These are phyloP conservation scores for Python bivittatus DNA, from an alignment of 2,113 vertebrate species.

Conservation along the genomic window DNA sequence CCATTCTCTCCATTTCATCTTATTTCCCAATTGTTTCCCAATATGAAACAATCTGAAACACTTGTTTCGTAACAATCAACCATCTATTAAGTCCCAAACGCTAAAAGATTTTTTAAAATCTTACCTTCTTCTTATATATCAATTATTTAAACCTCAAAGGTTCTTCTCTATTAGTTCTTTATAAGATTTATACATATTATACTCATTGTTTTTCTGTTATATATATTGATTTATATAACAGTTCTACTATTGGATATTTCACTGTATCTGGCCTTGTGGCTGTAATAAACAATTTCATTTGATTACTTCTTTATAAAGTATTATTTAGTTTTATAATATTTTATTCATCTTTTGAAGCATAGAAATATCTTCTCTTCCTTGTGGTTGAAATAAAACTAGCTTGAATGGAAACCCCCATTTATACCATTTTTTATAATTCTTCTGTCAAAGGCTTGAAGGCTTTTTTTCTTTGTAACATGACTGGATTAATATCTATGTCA, in stretches of 20 bases:
- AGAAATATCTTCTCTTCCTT: too few relatives aligned
- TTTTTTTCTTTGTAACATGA: not conserved
- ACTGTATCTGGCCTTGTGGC: not conserved
- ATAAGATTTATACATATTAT: too few relatives aligned
- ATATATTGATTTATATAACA: too few relatives aligned
- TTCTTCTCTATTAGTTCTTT: too few relatives aligned
- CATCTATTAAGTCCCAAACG: not conserved
- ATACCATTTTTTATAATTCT: not conserved
- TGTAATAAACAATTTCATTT: not conserved
- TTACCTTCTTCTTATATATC: not conserved
- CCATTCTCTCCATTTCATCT: too few relatives aligned
- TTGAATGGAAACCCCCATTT: not conserved
- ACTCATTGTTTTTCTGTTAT: not conserved
- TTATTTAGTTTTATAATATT: not conserved
- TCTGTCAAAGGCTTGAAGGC: not conserved
- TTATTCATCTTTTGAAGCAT: not conserved
- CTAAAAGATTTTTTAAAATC: not conserved
- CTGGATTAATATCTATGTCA: not conserved
- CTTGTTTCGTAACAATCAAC: too few relatives aligned
- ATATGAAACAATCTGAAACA: too few relatives aligned
- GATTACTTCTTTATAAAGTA: not conserved
- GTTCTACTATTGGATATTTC: not conserved
- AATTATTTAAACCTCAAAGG: too few relatives aligned
- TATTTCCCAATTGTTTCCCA: too few relatives aligned
- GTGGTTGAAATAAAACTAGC: not conserved